Base-by-base conservation (phyloP, 2,888 invertebrate genomes). In the Chrysopilus asiliformis region DNA sequence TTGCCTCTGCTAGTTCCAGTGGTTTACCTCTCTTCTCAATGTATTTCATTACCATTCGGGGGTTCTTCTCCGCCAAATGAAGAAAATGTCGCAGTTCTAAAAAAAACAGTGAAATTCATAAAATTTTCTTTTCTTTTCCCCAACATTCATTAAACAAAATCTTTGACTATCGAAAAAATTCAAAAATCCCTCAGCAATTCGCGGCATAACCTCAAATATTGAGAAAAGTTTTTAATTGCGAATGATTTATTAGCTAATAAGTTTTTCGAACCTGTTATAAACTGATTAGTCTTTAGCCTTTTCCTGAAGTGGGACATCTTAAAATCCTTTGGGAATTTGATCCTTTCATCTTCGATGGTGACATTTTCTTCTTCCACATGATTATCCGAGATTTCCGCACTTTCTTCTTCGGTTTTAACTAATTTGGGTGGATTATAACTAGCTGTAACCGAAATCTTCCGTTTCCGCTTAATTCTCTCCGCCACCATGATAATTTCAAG, bases 11-110 rank as follows among this genome's bases (percentile, higher is more conserved):
- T 34, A 84, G 65, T 59, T 84, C 82, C 32, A 77, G 65, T 1
- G 78, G 73, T 50, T 70, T 78, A 2, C 83, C 83, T 2, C 79
- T 79, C 38, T 67, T 65, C 47, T 76, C 70, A 13, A 84, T 63
- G 52, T 81, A 84, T 44, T 76, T 73, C 2, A 68, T 56, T 26
- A 76, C 62, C 3, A 53, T 72, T 67, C 51, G 71, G 60, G 43
- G 66, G 56, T 47, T 65, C 53, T 68, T 64, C 6, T 30, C 16
- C 10, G 13, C 9, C 16, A 9, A 8, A 8, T 30, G 16, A 30
- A 7, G 8, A 17, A 30, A 30, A 30, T 15, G 7, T 22, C 22
- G 13, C 30, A 30, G n/a, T 8, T 30, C 14, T 30, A 30, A 5
- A 15, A 30, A 14, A 30, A 15, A 13, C 6, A 22, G 10, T 26